These are phyloP conservation scores for Entelurus aequoreus DNA, from an alignment of 2,113 vertebrate species.

Conservation along the genomic window DNA sequence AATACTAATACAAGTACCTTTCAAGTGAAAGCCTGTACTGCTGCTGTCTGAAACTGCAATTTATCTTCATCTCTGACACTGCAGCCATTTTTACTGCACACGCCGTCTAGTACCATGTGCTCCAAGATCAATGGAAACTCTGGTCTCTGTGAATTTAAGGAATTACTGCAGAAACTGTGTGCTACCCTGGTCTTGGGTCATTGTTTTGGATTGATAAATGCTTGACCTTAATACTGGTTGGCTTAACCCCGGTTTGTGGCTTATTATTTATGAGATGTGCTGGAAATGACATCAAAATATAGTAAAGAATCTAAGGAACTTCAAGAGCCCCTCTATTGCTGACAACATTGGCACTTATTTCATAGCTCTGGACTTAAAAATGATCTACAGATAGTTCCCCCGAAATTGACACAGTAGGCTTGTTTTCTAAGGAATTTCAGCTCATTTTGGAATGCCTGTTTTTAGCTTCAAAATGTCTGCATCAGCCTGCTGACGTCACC, in stretches of 20 bases:
- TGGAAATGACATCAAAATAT: too few species aligned
- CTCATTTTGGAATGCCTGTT: too few species aligned
- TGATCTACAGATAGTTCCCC: too few species aligned
- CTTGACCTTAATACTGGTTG: background rate
- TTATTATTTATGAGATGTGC: background rate
- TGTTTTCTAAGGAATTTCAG: too few species aligned
- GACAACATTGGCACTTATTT: too few species aligned
- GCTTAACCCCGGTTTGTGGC: too few species aligned
- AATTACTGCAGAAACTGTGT: background rate
- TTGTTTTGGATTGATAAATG: constrained; percentile 1
- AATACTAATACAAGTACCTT: background rate
- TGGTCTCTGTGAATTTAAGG: constrained; percentile 1
- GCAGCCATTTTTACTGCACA: constrained; percentile 9
- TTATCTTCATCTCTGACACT: constrained; percentile 14
- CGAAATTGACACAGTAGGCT: too few species aligned
- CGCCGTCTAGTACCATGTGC: constrained; percentile 4
- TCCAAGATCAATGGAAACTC: constrained; percentile 2
- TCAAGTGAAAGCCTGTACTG: constrained; percentile 1
- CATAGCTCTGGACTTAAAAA: too few species aligned
- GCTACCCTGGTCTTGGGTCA: background rate
- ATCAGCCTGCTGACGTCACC: too few species aligned
- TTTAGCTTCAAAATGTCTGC: too few species aligned
- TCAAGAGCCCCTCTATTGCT: too few species aligned
- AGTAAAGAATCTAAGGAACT: too few species aligned
- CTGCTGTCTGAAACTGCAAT: background rate